A percentile compares a stretch with the other conserved stretches of the same genome.
Conservation (phyloP, 1,140 invertebrate species). For the Frieseomelitta varia region DNA sequence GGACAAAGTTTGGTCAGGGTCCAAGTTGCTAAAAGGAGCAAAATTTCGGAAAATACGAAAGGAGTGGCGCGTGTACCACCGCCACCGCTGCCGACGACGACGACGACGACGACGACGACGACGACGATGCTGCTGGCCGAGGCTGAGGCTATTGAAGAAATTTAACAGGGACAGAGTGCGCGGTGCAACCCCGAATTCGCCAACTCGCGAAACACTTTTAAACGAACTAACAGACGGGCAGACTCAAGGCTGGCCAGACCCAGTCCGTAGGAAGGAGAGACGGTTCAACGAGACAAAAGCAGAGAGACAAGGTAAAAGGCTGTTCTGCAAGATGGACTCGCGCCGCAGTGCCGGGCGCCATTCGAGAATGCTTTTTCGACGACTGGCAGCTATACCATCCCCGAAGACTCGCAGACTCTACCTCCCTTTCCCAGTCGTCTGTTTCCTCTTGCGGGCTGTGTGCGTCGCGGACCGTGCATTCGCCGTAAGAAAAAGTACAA, state of each 20-base stretch:
- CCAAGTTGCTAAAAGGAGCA: conserved; percentile 77
- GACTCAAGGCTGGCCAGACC: conserved; percentile 19
- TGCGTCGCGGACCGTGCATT: neutral
- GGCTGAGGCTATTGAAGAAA: conserved; percentile 59
- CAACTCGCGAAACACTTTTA: conserved; percentile 64
- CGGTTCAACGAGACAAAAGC: conserved; percentile 27
- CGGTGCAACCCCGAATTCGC: conserved; percentile 33
- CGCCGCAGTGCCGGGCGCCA: conserved; percentile 48
- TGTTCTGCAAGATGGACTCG: conserved; percentile 37
- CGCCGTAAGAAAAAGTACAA: neutral
- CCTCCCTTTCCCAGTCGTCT: neutral
- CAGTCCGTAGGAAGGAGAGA: conserved; percentile 40
- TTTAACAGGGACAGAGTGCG: conserved; percentile 56
- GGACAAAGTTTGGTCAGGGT: conserved; percentile 73
- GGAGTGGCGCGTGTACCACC: conserved; percentile 28
- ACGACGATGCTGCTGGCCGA: conserved; percentile 10
- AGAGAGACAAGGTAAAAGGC: conserved; percentile 1
- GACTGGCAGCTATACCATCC: conserved; percentile 9
- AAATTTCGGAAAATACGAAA: conserved; percentile 71
- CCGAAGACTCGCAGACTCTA: no score
- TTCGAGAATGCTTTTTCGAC: conserved; percentile 34
- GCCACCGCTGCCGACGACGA: neutral
- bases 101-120: no score
- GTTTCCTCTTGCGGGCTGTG: conserved; percentile 2
- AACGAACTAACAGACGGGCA: conserved; percentile 56